Evolutionary conservation across 2,797 vertebrate species (phyloP).

Genomic region (Pangasius larnaudii): DNA sequence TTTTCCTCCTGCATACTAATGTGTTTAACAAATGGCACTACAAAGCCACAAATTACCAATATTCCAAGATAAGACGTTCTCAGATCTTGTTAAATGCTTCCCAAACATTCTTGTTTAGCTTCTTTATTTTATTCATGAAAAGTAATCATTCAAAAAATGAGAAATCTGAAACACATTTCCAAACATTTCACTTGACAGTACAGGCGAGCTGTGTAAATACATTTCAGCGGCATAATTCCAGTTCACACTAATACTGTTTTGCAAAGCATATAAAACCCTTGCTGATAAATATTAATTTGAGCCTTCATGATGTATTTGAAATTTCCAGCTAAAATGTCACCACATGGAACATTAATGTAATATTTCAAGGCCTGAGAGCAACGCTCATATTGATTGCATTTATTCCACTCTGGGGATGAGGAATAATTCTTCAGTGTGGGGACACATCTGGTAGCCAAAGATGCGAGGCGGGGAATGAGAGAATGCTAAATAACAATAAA

Average conservation of each 20-base stretch:
- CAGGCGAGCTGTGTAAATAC: slow-evolving; percentile 38
- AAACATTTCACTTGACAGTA: slow-evolving; percentile 45
- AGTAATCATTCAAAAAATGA: slow-evolving; percentile 47
- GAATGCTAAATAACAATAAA: slow-evolving; percentile 97
- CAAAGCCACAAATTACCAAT: neutral
- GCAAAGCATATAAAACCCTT: slow-evolving; percentile 99
- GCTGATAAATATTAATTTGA: slow-evolving; percentile 99
- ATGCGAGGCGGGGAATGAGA: slow-evolving; percentile 94
- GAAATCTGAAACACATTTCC: slow-evolving; percentile 49
- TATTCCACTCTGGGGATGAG: slow-evolving; percentile 99
- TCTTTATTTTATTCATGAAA: slow-evolving; percentile 78
- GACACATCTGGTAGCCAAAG: slow-evolving; percentile 99
- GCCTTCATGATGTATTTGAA: slow-evolving; percentile 99
- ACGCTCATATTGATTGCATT: slow-evolving; percentile 99
- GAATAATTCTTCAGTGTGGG: slow-evolving; percentile 99
- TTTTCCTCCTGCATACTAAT: neutral
- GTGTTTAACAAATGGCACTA: neutral
- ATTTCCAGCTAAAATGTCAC: slow-evolving; percentile 99
- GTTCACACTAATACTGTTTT: slow-evolving; percentile 98
- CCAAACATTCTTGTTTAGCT: slow-evolving; percentile 72
- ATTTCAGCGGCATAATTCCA: slow-evolving; percentile 74
- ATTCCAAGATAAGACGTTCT: slow-evolving; percentile 30
- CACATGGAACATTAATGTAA: slow-evolving; percentile 99
- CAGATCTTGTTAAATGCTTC: slow-evolving; percentile 54
- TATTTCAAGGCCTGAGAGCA: slow-evolving; percentile 99